Conservation (phyloP, 2,113 vertebrate genomes). For the Callionymus lyra region DNA sequence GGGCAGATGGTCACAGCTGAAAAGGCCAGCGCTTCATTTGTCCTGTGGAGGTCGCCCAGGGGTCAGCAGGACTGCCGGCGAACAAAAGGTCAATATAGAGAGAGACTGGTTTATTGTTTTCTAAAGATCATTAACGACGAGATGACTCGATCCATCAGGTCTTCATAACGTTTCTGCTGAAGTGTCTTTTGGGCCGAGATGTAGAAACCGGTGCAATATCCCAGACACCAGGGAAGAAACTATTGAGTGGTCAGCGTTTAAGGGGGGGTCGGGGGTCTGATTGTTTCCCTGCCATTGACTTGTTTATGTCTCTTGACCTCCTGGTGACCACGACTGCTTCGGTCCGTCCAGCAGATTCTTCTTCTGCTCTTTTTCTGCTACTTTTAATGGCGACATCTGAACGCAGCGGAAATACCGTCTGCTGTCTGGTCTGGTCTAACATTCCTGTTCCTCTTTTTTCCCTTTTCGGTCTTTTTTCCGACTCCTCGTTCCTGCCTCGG, state of each 20-base stretch:
- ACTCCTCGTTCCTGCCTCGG: slow-evolving; percentile 6
- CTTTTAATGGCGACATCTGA: too few species aligned
- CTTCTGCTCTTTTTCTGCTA: slow-evolving; percentile 14
- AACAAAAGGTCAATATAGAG: slow-evolving; percentile 38
- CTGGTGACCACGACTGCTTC: slow-evolving; percentile 41
- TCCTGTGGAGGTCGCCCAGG: slow-evolving; percentile 36
- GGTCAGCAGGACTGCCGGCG: slow-evolving; percentile 43
- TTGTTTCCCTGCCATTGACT: slow-evolving; percentile 39
- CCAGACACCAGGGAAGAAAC: slow-evolving; percentile 16
- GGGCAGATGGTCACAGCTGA: slow-evolving; percentile 54
- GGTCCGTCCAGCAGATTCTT: slow-evolving; percentile 13
- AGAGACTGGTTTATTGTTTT: neutral
- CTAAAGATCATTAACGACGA: too few species aligned
- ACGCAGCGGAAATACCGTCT: slow-evolving; percentile 52
- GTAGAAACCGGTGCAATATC: slow-evolving; percentile 1
- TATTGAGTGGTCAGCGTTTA: slow-evolving; percentile 38
- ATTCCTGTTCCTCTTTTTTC: slow-evolving; percentile 39
- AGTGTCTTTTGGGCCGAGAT: too few species aligned
- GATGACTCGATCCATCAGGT: too few species aligned
- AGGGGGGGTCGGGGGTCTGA: slow-evolving; percentile 30
- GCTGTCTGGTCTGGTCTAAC: slow-evolving; percentile 51
- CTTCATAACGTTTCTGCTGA: too few species aligned
- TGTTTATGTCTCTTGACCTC: slow-evolving; percentile 51
- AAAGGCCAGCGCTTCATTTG: slow-evolving; percentile 56
- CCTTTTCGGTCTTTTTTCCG: slow-evolving; percentile 7